Base-by-base conservation (phyloP, 2,113 vertebrate species). In the Lepus timidus region DNA sequence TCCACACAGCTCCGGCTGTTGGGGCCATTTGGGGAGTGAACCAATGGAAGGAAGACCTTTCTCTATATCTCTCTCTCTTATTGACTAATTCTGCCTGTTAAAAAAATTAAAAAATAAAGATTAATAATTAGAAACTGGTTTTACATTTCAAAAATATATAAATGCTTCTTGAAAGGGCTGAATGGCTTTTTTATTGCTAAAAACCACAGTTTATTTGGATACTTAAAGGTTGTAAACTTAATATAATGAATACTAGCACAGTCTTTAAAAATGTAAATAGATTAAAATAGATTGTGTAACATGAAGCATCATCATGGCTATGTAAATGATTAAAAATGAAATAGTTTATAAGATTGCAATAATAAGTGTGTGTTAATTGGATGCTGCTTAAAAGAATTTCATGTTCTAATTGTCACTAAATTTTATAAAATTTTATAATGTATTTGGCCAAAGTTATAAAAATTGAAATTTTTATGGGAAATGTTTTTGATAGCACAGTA, bases 121-220 rank as follows among this genome's bases (percentile, higher is more conserved):
- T 19, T 78, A 90, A 29, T 84, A 78, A 85, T 70, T 88, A 31
- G 27, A 91, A 92, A 36, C 23, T 22, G 71, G 9, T 82, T 92
- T 92, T 44, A 84, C 31, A 82, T 80, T 52, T 87, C 0, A 29
- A 65, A 87, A 85, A 68, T 44, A 44, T 44, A 29, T 3, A 65
- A 3, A 14, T 67, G 12, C 25, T 65, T 75, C 36, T 49, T 39
- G 33, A 86, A 8, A n/a, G 13, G 10, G 1, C 3, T 36, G 71
- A 88, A 81, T 8, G 4, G 2, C 44, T 73, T 73, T 58, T 55
- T 73, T 79, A 74, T 29, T 58, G 25, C 67, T 84, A 49, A 75
- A 95, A 78, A 67, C 5, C 10, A 51, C 29, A 93, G 55, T 76
- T n/a, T 62, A 49, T 79, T 14, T 79, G 23, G 13, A 22, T 84